Base-by-base conservation (phyloP, 2,797 vertebrate genomes). In the Enteromius mattozi region DNA sequence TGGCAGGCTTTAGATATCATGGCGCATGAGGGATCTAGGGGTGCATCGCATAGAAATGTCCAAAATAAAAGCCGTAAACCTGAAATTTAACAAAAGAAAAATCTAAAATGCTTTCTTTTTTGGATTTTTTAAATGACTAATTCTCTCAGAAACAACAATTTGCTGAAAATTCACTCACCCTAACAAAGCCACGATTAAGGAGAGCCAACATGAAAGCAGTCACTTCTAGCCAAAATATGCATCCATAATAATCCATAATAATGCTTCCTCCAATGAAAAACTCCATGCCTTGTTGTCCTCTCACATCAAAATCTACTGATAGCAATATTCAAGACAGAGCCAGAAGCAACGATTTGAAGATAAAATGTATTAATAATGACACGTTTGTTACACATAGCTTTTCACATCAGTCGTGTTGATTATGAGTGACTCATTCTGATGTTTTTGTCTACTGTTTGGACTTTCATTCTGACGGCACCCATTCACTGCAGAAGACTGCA, bases 1-100 rank as follows among this genome's bases (percentile, higher is more conserved):
- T 92, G 92, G 93, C 92, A 90, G 93, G 93, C 92, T 94, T 95
- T 94, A 93, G 93, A 94, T 94, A 94, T 93, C 90, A 91, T 84
- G 84, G 88, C 74, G 80, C 80, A 85, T 75, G 66, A 80, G 85
- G 82, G 90, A 93, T 93, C 93, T 93, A 91, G 91, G 88, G 91
- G 87, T 87, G 91, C 90, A 89, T 91, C 89, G 83, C 90, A 91
- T 92, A 88, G 88, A 90, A 91, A 86, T 69, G 49, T 77, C 75
- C 70, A 89, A 77, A 83, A 86, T 83, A 85, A 85, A 68, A 75
- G 74, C 49, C 9, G 16, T 33, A 33, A 75, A 59, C 81, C 24
- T 24, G 70, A 83, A 74, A 84, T 83, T 51, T 16, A 80, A 59
- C 10, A 27, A 49, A 30, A 71, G 17, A 78, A 24, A 47, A n/a